Conservation (phyloP, 1,140 invertebrate genomes). For the Lithobius niger region DNA sequence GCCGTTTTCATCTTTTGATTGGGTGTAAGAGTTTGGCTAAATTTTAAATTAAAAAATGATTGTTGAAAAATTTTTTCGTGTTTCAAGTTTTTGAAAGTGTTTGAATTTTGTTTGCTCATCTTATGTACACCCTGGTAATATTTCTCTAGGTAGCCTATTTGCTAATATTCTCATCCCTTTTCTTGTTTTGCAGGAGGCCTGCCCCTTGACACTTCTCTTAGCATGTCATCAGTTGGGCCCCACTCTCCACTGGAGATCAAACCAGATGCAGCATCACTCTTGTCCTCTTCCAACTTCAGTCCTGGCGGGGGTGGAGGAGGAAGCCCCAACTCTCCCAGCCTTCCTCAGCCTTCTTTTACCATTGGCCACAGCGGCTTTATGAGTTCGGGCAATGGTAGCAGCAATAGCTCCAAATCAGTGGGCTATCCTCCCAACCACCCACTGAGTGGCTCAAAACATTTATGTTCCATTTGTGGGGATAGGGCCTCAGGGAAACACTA, state of each 20-base stretch:
- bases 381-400: constrained; percentile 13
- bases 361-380: constrained; percentile 31
- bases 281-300: constrained; percentile 42
- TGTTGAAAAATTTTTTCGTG: too few species aligned
- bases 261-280: constrained; percentile 64
- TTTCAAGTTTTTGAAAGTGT: too few species aligned
- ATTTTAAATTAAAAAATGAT: too few species aligned
- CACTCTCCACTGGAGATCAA: constrained; percentile 72
- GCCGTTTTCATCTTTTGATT: too few species aligned
- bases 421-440: constrained; percentile 83
- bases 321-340: constrained; percentile 43
- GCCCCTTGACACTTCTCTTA: not conserved
- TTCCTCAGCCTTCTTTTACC: constrained; percentile 35
- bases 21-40: too few species aligned
- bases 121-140: too few species aligned
- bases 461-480: constrained; percentile 90
- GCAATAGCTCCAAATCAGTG: constrained; percentile 12
- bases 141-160: too few species aligned
- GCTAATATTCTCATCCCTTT: too few species aligned
- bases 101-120: too few species aligned
- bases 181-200: constrained; percentile 3
- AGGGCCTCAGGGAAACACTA: constrained; percentile 90
- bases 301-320: constrained; percentile 38
- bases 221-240: constrained; percentile 32
- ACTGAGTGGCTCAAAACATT: constrained; percentile 77